Conservation (phyloP, 2,797 vertebrate genomes). For the Phyllotis vaccarum region DNA sequence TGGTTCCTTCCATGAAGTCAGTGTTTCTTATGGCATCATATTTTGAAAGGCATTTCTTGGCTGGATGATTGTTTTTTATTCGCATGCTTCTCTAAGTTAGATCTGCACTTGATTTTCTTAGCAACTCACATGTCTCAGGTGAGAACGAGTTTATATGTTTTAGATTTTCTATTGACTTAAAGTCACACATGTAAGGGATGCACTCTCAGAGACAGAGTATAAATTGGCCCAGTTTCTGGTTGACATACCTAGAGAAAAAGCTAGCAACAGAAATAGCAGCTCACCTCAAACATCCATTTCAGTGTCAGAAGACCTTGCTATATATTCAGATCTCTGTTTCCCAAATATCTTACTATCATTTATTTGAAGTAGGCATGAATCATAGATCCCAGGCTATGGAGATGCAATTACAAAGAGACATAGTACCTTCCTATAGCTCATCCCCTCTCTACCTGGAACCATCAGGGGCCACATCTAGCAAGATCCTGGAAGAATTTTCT, state of each 20-base stretch:
- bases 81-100: not conserved
- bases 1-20: slow-evolving; percentile 55
- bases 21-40: not conserved
- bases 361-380: not conserved
- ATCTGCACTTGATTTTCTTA: not conserved
- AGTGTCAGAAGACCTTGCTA: not conserved
- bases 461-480: not conserved
- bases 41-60: slow-evolving; percentile 60
- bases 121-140: not conserved
- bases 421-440: not conserved
- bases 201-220: not conserved
- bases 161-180: not conserved
- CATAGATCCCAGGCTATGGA: not conserved
- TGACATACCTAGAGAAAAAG: not conserved
- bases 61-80: slow-evolving; percentile 19
- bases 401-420: not conserved
- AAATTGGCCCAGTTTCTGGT: not conserved
- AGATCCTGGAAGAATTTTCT: not conserved
- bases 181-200: not conserved
- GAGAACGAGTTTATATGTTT: not conserved
- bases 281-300: not conserved
- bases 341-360: not conserved
- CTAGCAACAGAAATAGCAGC: not conserved
- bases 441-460: not conserved
- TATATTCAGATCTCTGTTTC: not conserved